Conservation (phyloP, 2,888 invertebrate genomes). For the Rutpela maculata region DNA sequence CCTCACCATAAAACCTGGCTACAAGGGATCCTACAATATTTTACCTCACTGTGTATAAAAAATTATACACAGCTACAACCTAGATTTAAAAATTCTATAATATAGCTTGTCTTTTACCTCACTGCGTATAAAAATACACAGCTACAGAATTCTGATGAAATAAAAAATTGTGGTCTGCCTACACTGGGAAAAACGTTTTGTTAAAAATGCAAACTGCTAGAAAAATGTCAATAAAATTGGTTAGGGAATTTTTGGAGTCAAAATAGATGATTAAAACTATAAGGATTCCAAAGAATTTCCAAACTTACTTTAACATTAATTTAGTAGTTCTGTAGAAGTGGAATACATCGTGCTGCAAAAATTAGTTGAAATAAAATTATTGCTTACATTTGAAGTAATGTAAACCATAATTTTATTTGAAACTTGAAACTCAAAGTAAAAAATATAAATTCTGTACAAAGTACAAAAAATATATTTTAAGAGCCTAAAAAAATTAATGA, state of each 20-base stretch:
- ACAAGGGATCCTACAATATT: neutral
- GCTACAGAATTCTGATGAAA: neutral
- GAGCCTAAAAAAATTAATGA: too few species aligned
- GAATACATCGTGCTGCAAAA: too few species aligned
- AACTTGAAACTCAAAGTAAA: neutral
- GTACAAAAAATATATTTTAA: too few species aligned
- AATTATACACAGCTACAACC: neutral
- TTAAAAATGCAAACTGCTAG: neutral
- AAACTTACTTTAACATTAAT: constrained; percentile 4
- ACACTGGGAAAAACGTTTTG: constrained; percentile 1
- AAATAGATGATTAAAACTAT: neutral
- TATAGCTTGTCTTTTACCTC: neutral
- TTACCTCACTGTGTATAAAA: constrained; percentile 16
- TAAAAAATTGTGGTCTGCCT: neutral
- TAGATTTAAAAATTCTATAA: neutral
- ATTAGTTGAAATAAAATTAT: neutral
- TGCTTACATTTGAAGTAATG: constrained; percentile 18
- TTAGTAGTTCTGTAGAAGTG: neutral
- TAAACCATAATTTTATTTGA: neutral
- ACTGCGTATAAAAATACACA: constrained; percentile 8
- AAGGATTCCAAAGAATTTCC: neutral
- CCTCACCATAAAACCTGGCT: constrained; percentile 25
- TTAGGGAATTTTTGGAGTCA: neutral
- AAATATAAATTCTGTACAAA: neutral
- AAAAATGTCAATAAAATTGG: neutral